Percentiles rank a stretch among this genome's conserved stretches.
Conservation (phyloP, 1,140 invertebrate genomes). For the Drosophila kikkawai region DNA sequence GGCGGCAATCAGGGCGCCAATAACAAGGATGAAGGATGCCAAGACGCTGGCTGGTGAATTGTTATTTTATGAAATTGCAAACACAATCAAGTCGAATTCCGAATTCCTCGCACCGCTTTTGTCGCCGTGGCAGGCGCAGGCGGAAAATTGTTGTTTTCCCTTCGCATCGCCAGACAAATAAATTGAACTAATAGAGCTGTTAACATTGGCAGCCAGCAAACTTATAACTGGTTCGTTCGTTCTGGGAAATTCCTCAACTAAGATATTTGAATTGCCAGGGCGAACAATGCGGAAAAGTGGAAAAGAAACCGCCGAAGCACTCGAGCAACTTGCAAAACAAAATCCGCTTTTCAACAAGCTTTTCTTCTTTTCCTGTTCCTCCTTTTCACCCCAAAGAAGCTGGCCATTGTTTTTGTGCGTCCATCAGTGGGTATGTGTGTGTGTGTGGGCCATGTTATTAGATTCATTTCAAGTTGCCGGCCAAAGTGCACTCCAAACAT, state of each 20-base stretch:
- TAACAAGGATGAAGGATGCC: constrained; percentile 63
- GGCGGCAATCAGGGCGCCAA: constrained; percentile 70
- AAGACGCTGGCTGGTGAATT: constrained; percentile 57
- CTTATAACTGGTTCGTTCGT: constrained; percentile 52
- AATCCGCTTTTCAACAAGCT: constrained; percentile 64
- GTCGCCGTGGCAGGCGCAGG: constrained; percentile 50
- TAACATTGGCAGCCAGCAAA: constrained; percentile 72
- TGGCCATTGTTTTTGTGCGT: constrained; percentile 48
- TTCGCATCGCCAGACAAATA: constrained; percentile 66
- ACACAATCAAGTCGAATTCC: constrained; percentile 79
- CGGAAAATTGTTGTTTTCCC: constrained; percentile 50
- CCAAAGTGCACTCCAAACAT: constrained; percentile 80
- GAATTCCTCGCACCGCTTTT: constrained; percentile 51
- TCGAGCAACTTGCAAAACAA: constrained; percentile 70
- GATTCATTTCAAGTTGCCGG: constrained; percentile 80
- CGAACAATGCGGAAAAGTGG: constrained; percentile 65
- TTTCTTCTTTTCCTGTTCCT: not conserved
- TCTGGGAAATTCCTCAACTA: constrained; percentile 60
- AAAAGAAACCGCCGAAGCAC: constrained; percentile 66
- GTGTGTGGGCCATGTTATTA: constrained; percentile 71
- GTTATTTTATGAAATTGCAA: constrained; percentile 84
- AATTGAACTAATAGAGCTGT: constrained; percentile 83
- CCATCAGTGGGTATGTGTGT: constrained; percentile 16
- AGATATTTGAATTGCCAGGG: constrained; percentile 76
- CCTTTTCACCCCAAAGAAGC: constrained; percentile 4